Evolutionary conservation across 2,113 vertebrate species (phyloP).

Genomic region (Solea solea): DNA sequence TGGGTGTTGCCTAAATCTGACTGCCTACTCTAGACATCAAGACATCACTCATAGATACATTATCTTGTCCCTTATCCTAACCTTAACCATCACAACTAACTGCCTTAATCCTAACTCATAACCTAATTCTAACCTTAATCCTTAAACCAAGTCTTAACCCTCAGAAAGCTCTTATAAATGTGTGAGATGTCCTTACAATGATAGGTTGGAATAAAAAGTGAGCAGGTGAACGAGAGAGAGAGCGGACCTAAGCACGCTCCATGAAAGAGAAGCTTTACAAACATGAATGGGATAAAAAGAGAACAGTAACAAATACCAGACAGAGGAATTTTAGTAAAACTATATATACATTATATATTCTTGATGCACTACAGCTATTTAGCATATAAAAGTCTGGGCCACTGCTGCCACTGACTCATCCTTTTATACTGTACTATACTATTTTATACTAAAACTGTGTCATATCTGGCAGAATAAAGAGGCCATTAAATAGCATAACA

Average conservation of each 20-base stretch:
- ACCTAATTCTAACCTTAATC: no score
- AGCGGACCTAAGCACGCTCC: slow-evolving; percentile 9
- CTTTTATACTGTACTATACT: no score
- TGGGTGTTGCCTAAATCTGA: no score
- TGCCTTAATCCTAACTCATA: no score
- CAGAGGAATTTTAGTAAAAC: slow-evolving; percentile 2
- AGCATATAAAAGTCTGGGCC: not conserved
- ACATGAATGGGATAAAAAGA: slow-evolving; percentile 22
- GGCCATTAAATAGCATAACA: no score
- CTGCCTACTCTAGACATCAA: no score
- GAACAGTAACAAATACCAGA: slow-evolving; percentile 11
- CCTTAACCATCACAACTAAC: no score
- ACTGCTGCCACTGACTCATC: not conserved
- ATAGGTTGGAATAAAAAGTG: slow-evolving; percentile 65
- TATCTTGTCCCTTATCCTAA: no score
- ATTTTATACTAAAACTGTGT: not conserved
- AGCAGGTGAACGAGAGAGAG: not conserved
- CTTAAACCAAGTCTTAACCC: no score
- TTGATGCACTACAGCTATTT: not conserved
- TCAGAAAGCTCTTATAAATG: no score
- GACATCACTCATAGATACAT: no score
- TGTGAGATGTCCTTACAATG: slow-evolving; percentile 15
- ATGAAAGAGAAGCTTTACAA: slow-evolving; percentile 21
- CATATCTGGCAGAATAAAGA: not conserved
- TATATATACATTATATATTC: not conserved